Evolutionary conservation across 1,140 invertebrate genomes (phyloP).

Genomic region (Augochlora pura): DNA sequence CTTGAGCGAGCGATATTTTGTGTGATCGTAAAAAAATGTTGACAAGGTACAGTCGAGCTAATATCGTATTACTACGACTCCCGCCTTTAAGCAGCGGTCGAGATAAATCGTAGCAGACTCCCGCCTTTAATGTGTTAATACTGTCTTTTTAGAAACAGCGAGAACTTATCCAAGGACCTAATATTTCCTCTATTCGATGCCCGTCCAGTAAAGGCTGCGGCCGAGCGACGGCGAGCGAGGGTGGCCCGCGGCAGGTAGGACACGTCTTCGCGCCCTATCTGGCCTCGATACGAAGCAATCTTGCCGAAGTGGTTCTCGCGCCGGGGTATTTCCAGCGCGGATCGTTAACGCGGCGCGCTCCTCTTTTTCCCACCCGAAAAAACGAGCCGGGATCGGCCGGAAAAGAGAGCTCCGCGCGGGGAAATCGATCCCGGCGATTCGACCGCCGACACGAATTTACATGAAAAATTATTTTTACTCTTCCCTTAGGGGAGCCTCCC

Average conservation of each 20-base stretch:
- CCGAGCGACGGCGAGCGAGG: background rate
- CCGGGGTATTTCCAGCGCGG: background rate
- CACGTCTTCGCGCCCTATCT: background rate
- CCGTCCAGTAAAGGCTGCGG: constrained; percentile 23
- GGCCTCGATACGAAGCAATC: constrained; percentile 7
- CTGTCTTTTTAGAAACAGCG: no score
- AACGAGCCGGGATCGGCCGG: no score
- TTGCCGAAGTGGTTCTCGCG: background rate
- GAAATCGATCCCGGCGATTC: background rate
- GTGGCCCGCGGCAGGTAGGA: background rate
- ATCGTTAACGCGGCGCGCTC: background rate
- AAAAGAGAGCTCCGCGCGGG: background rate
- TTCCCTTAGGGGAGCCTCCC: no score
- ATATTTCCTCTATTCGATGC: constrained; percentile 29
- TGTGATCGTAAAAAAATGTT: no score
- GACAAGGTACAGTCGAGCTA: no score
- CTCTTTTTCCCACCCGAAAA: background rate
- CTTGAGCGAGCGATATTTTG: no score
- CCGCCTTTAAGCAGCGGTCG: no score
- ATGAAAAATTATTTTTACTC: no score
- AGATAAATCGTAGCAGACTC: no score
- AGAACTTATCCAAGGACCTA: no score
- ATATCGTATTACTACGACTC: no score
- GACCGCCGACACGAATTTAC: background rate
- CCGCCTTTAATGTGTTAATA: no score